Evolutionary conservation across 1,140 invertebrate species (phyloP).

Genomic region (Sycophila sp.): DNA sequence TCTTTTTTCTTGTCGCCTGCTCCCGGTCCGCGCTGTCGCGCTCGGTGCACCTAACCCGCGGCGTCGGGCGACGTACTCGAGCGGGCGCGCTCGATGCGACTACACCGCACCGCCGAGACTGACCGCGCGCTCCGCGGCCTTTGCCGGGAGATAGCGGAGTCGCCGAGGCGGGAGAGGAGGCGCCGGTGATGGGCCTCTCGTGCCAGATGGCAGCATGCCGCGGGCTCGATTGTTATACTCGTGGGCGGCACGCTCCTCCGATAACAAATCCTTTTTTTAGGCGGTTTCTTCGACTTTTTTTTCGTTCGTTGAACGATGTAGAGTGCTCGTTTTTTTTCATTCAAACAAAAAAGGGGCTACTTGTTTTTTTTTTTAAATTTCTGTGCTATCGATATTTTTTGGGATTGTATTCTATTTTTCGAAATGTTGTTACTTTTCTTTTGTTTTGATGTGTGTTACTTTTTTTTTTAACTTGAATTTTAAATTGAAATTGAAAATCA

Average conservation of each 20-base stretch:
- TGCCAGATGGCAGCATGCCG: neutral
- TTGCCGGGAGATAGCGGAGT: too few relatives aligned
- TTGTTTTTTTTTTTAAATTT: too few relatives aligned
- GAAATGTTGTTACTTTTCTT: too few relatives aligned
- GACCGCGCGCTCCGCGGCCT: neutral
- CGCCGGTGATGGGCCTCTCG: too few relatives aligned
- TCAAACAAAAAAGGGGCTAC: too few relatives aligned
- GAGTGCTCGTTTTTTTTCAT: too few relatives aligned
- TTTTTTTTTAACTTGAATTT: too few relatives aligned
- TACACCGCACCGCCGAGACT: neutral
- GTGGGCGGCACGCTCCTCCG: neutral
- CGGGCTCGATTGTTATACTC: neutral
- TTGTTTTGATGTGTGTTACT: too few relatives aligned
- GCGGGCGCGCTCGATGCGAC: conserved; percentile 3
- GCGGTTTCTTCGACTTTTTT: neutral
- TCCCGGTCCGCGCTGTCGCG: neutral
- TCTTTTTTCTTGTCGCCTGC: neutral
- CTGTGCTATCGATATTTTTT: too few relatives aligned
- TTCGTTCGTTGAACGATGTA: neutral
- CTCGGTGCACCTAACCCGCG: neutral
- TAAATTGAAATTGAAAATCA: too few relatives aligned
- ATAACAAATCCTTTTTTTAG: neutral
- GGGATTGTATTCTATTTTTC: too few relatives aligned
- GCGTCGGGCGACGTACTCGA: neutral
- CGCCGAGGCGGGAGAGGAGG: too few relatives aligned